Base-by-base conservation (phyloP, 2,888 invertebrate genomes). In the Platerodrilus igneus region DNA sequence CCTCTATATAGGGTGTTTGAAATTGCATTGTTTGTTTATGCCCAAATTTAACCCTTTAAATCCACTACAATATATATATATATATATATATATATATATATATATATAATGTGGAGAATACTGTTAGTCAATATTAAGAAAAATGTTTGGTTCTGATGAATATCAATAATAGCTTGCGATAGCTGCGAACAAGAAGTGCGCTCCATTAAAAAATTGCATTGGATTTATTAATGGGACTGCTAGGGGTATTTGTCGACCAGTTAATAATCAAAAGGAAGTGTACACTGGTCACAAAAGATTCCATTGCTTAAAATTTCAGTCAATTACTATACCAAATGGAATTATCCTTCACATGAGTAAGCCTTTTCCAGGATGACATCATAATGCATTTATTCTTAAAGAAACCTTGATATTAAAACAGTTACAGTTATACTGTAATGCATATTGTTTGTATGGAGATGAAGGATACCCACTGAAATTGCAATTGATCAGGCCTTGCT, bases 271-370 rank as follows among this genome's bases (percentile, higher is more conserved):
- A 28, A 28, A 28, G n/a, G 28, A 14, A 28, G 2, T 28, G 16
- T 28, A 28, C 17, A 28, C 16, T 28, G 28, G 28, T 4, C 28
- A 28, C 17, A 28, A 28, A 7, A 8, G 28, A 8, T 9, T n/a
- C 3, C 28, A 28, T 28, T 28, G 15, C 9, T 5, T 28, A 17
- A 28, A 28, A 16, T 28, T 28, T 28, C 28, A 28, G 17, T 15
- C 3, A n/a, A 28, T 28, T 28, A 28, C 16, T 16, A n/a, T 28
- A 8, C 28, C 16, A 28, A 28, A 28, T 7, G 16, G 28, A 5
- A 28, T 28, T 28, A 28, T 28, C 2, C 4, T 28, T n/a, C 28
- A 28, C 15, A 28, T 28, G 28, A 28, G 28, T 15, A 28, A 16
- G 28, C 13, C 28, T 8, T 28, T 16, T 9, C 14, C 28, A 28